These are phyloP conservation scores for Solea solea DNA, from an alignment of 2,113 vertebrate genomes.

Conservation along the genomic window DNA sequence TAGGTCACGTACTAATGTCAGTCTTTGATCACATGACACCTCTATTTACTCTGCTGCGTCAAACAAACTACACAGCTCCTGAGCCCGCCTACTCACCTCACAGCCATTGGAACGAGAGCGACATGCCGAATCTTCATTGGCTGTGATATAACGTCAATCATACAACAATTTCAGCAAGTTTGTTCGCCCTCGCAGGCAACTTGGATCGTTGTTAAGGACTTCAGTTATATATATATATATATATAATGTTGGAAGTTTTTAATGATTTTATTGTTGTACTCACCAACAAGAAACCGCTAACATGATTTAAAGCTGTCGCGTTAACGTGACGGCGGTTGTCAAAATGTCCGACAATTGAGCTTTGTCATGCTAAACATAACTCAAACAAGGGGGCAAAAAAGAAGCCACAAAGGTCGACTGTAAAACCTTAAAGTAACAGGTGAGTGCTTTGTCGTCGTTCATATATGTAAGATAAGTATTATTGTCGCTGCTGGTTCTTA, in stretches of 20 bases:
- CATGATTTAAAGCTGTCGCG: neutral
- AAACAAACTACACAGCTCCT: slow-evolving; percentile 6
- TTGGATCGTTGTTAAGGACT: slow-evolving; percentile 55
- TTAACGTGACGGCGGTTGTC: neutral
- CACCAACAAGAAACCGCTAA: neutral
- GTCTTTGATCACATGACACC: slow-evolving; percentile 62
- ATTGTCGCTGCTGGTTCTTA: neutral
- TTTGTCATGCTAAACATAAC: slow-evolving; percentile 20
- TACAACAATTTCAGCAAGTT: slow-evolving; percentile 40
- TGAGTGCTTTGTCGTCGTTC: neutral
- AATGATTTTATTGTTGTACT: neutral
- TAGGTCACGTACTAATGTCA: neutral
- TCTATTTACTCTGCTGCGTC: slow-evolving; percentile 54
- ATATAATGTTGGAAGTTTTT: neutral
- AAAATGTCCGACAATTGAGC: neutral
- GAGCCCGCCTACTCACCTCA: slow-evolving; percentile 28
- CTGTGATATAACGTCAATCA: slow-evolving; percentile 9
- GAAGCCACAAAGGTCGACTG: slow-evolving; percentile 1
- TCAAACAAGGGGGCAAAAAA: neutral
- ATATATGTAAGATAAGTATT: neutral
- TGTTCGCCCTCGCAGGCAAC: slow-evolving; percentile 22
- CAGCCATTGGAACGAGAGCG: slow-evolving; percentile 31
- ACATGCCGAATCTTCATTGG: slow-evolving; percentile 29
- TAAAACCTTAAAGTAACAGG: neutral
- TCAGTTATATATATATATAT: slow-evolving; percentile 29